These are phyloP conservation scores for Drosophila auraria DNA, from an alignment of 1,140 invertebrate genomes.

Conservation along the genomic window DNA sequence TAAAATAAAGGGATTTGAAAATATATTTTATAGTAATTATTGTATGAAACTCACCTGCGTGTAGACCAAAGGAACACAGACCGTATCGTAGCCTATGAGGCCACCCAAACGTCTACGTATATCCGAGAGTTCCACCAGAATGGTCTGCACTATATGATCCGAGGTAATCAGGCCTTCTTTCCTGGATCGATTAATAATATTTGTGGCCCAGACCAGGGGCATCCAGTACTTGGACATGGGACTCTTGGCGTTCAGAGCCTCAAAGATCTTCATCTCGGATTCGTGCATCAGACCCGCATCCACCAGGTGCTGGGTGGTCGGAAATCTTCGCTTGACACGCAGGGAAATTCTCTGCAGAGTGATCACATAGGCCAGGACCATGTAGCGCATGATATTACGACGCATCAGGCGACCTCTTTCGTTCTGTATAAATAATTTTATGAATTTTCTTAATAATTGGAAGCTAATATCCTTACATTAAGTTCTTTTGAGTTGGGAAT, in stretches of 20 bases:
- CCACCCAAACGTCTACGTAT: constrained; percentile 92
- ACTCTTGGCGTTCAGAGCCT: constrained; percentile 93
- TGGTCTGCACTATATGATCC: constrained; percentile 94
- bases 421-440: constrained; percentile 87
- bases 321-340: constrained; percentile 94
- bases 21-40: background rate
- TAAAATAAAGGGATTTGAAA: constrained; percentile 74
- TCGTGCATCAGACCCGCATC: constrained; percentile 96
- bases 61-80: constrained; percentile 98
- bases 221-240: constrained; percentile 97
- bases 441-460: background rate
- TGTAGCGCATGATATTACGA: constrained; percentile 95
- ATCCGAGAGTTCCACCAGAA: constrained; percentile 93
- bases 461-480: constrained; percentile 88
- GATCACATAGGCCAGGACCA: constrained; percentile 94
- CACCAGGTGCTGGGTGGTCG: constrained; percentile 95
- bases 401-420: constrained; percentile 94
- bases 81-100: constrained; percentile 97
- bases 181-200: constrained; percentile 93
- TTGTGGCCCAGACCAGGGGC: constrained; percentile 95
- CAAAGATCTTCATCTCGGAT: constrained; percentile 95
- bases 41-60: constrained; percentile 91
- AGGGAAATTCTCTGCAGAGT: constrained; percentile 94
- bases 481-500: constrained; percentile 89
- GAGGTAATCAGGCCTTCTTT: constrained; percentile 92